phyloP scores from a whole-genome alignment of 2,797 vertebrate species.

The Macroramphosus scolopax region DNA sequence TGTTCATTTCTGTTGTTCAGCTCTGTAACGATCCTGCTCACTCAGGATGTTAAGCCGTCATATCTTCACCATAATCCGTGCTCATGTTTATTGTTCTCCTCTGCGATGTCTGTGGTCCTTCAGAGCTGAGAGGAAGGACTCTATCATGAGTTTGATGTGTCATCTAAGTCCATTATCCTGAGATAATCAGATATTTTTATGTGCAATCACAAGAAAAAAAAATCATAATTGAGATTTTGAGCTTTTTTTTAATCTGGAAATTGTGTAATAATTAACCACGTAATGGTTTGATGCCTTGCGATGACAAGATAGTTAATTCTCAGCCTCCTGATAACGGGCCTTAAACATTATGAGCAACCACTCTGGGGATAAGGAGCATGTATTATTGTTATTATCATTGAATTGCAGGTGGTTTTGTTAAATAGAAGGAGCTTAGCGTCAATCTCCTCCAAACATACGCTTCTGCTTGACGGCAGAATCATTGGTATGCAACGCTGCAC shows the following conservation, averaged over 20 bases:
- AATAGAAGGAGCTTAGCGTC: conserved; percentile 25
- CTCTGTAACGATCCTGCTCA: too few relatives aligned
- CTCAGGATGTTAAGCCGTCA: too few relatives aligned
- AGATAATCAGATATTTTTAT: conserved; percentile 4
- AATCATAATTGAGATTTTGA: neutral
- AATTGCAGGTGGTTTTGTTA: neutral
- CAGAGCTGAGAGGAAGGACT: neutral
- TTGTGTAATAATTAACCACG: neutral
- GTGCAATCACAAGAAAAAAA: conserved; percentile 3
- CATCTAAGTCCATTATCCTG: neutral
- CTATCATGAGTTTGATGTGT: neutral
- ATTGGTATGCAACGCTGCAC: conserved; percentile 24
- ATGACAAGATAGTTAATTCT: conserved; percentile 16
- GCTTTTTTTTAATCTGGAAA: neutral
- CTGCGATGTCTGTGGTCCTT: too few relatives aligned
- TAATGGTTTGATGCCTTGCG: conserved; percentile 20
- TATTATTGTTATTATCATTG: neutral
- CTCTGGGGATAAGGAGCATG: conserved; percentile 1
- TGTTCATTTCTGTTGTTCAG: too few relatives aligned
- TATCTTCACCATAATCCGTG: too few relatives aligned
- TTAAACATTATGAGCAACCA: neutral
- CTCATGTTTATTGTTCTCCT: neutral
- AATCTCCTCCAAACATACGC: conserved; percentile 28
- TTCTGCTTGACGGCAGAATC: conserved; percentile 28
- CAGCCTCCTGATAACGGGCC: conserved; percentile 15